Evolutionary conservation across 2,797 vertebrate species (phyloP), one percentile per base, ranked within the genome.

Genomic region (Sibirionetta formosa): DNA sequence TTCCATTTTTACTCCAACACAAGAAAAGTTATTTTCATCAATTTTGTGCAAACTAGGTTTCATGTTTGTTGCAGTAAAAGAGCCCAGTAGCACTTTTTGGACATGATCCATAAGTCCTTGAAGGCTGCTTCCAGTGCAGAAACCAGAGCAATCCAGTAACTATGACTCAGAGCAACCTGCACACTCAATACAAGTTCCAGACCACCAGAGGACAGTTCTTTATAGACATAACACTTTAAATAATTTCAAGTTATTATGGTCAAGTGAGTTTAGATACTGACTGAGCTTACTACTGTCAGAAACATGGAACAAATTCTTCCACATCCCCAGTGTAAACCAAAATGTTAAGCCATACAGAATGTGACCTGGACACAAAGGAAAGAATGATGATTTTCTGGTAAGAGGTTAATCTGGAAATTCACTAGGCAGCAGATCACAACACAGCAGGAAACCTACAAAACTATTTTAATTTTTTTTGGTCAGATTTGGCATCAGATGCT

Each of bases 391-490:
- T 70, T 58, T 82, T 78, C 70, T 38, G 15, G 22, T 50, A 56
- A 65, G 33, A 40, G 5, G 7, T 50, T 82, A 29, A 66, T 65
- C 29, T 66, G 33, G 14, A 79, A 46, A 23, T 70, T 29, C 35
- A 44, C 9, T 23, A 6, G 14, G 17, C 5, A 93, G 20, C 48
- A 91, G 3, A 33, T 27, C 36, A 75, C 17, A 65, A 54, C 58
- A 19, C 11, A 61, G 19, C n/a, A 84, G n/a, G 31, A 68, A 84
- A 70, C 27, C 3, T 9, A 29, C 14, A 75, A 36, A 36, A 40
- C 0, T 4, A 1, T n/a, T 11, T 46, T 23, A 23, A 11, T 38
- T 38, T 38, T 38, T 38, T 40, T 5, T 18, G 4, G 24, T 50
- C 31, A 72, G 56, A 29, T 60, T 48, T 66, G 20, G 7, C n/a